A percentile compares a stretch with the other conserved stretches of the same genome.
Evolutionary conservation across 2,888 invertebrate species (phyloP).

Genomic region (Ceramica pisi): DNA sequence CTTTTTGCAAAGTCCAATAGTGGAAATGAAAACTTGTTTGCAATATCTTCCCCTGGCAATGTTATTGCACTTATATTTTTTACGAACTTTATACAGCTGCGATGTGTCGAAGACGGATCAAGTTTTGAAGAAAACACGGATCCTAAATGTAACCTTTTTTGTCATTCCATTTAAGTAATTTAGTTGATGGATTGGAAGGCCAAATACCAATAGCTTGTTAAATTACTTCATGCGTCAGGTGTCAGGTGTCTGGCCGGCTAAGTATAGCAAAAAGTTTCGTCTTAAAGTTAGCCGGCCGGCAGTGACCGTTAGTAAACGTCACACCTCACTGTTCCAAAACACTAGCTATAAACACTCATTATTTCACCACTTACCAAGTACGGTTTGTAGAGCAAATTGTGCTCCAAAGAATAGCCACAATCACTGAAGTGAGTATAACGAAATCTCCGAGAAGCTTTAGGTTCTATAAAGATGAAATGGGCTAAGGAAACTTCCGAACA

Average conservation of each 20-base stretch:
- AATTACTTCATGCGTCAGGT: conserved; percentile 48
- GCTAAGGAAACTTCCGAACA: neutral
- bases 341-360: conserved; percentile 59
- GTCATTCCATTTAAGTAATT: conserved; percentile 13
- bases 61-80: conserved; percentile 26
- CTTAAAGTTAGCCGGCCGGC: conserved; percentile 42
- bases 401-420: conserved; percentile 15
- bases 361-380: conserved; percentile 54
- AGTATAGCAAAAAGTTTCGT: conserved; percentile 54
- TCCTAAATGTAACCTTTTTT: conserved; percentile 17
- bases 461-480: neutral
- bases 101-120: conserved; percentile 21
- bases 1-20: conserved; percentile 28
- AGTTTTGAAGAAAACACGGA: conserved; percentile 27
- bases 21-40: conserved; percentile 35
- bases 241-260: conserved; percentile 41
- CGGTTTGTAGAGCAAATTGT: conserved; percentile 37
- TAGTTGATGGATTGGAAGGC: conserved; percentile 31
- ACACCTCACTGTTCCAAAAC: conserved; percentile 61
- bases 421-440: neutral
- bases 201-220: conserved; percentile 36
- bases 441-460: neutral
- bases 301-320: conserved; percentile 62
- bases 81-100: conserved; percentile 13
- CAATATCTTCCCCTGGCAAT: conserved; percentile 6